phyloP scores from a whole-genome alignment of 2,113 vertebrate species.

The zebrafish (Danio rerio) region DNA sequence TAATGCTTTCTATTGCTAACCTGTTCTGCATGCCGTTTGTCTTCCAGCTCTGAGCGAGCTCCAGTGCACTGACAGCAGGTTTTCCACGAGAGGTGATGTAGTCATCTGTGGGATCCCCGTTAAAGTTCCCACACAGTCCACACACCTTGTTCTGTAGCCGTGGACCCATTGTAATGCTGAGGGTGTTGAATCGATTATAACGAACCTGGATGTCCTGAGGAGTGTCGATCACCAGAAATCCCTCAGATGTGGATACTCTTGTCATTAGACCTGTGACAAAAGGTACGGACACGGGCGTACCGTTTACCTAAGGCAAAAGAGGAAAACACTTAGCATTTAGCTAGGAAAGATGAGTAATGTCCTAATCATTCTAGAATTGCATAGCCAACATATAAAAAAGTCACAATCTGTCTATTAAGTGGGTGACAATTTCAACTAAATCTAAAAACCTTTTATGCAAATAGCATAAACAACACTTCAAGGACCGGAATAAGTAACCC shows the following conservation, averaged over 20 bases:
- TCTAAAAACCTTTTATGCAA: too few relatives aligned
- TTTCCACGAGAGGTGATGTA: conserved; percentile 93
- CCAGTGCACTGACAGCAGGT: conserved; percentile 87
- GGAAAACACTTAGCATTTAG: background rate
- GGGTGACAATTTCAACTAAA: too few relatives aligned
- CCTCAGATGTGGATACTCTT: conserved; percentile 91
- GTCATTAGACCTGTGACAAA: conserved; percentile 93
- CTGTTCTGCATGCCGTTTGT: conserved; percentile 99
- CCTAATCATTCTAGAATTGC: background rate
- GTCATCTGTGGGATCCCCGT: conserved; percentile 90
- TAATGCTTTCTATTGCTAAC: conserved; percentile 73
- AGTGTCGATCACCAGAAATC: conserved; percentile 95
- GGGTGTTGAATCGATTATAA: conserved; percentile 94
- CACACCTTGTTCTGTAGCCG: conserved; percentile 98
- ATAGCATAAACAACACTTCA: too few relatives aligned
- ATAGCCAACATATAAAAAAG: background rate
- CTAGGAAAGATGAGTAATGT: background rate
- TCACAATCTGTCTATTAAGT: background rate
- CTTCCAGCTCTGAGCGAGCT: conserved; percentile 98
- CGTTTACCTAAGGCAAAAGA: conserved; percentile 84
- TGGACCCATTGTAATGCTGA: conserved; percentile 91
- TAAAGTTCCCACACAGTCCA: conserved; percentile 97
- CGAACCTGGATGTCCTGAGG: conserved; percentile 92
- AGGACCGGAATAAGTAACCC: too few relatives aligned
- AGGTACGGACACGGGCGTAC: conserved; percentile 90